Conservation (phyloP, 2,113 vertebrate genomes). For the Hemichromis elongatus region DNA sequence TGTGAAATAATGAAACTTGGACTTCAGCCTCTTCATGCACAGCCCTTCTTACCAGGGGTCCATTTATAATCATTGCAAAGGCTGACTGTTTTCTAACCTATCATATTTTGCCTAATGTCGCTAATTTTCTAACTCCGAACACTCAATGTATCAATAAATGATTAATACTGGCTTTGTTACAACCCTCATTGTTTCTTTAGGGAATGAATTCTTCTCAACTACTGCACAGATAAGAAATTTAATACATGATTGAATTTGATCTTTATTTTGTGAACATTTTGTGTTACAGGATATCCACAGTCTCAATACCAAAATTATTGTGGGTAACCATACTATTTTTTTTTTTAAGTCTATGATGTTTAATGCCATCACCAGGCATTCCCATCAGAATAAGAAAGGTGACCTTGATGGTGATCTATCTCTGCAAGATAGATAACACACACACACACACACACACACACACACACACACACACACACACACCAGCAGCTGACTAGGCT, state of each 20-base stretch:
- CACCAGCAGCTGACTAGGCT: not conserved
- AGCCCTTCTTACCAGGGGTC: not conserved
- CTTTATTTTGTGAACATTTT: not conserved
- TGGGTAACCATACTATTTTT: too few species aligned
- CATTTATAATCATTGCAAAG: not conserved
- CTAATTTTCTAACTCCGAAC: not conserved
- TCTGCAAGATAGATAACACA: not conserved
- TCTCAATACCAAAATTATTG: not conserved
- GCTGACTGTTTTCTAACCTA: not conserved
- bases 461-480: not conserved
- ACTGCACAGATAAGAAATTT: not conserved
- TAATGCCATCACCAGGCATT: slow-evolving; percentile 1
- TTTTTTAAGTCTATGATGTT: not conserved
- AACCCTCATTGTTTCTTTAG: not conserved
- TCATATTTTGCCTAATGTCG: not conserved
- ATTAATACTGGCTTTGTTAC: not conserved
- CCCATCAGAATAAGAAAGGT: slow-evolving; percentile 6
- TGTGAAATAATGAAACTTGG: not conserved
- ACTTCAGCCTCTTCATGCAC: not conserved
- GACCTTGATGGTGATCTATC: too few species aligned
- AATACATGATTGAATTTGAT: not conserved
- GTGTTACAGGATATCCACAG: not conserved
- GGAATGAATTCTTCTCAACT: not conserved
- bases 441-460: not conserved
- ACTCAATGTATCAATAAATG: not conserved